Percentiles rank a stretch among this genome's conserved stretches.
Conservation (phyloP, 2,113 vertebrate genomes). For the Hippocampus abdominalis region DNA sequence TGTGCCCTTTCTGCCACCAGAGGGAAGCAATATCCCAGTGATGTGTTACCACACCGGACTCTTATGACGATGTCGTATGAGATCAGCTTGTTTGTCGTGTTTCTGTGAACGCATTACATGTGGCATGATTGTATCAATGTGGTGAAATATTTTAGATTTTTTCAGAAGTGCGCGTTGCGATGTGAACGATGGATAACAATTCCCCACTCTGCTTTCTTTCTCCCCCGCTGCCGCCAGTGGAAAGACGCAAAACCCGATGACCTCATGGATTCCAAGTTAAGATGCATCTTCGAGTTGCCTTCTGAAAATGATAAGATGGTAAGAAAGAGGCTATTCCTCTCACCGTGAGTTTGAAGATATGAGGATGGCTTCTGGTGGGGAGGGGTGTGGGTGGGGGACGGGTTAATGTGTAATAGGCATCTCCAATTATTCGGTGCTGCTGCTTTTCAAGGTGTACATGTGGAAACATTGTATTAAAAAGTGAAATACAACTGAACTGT, state of each 20-base stretch:
- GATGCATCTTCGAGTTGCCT: slow-evolving; percentile 97
- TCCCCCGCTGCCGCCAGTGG: slow-evolving; percentile 76
- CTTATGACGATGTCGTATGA: not conserved
- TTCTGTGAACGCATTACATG: not conserved
- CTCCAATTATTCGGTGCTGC: no score
- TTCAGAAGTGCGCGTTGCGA: not conserved
- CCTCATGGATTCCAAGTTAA: slow-evolving; percentile 98
- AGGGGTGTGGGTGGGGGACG: no score
- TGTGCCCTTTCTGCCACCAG: slow-evolving; percentile 46
- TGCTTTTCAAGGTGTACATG: no score
- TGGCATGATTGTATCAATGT: not conserved
- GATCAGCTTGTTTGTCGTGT: not conserved
- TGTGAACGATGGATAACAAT: slow-evolving; percentile 48
- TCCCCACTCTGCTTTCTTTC: slow-evolving; percentile 48
- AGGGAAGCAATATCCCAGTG: slow-evolving; percentile 53
- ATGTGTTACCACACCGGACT: not conserved
- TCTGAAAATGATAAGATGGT: slow-evolving; percentile 96
- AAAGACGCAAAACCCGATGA: slow-evolving; percentile 97
- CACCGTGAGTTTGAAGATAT: no score
- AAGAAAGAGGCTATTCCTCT: slow-evolving; percentile 58
- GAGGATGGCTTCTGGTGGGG: no score
- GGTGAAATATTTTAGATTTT: not conserved
- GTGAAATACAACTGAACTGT: no score
- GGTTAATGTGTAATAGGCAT: no score
- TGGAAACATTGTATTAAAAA: no score